Evolutionary conservation across 2,888 invertebrate genomes (phyloP), one percentile per base, ranked within the genome.

Genomic region (Agrochola litura): DNA sequence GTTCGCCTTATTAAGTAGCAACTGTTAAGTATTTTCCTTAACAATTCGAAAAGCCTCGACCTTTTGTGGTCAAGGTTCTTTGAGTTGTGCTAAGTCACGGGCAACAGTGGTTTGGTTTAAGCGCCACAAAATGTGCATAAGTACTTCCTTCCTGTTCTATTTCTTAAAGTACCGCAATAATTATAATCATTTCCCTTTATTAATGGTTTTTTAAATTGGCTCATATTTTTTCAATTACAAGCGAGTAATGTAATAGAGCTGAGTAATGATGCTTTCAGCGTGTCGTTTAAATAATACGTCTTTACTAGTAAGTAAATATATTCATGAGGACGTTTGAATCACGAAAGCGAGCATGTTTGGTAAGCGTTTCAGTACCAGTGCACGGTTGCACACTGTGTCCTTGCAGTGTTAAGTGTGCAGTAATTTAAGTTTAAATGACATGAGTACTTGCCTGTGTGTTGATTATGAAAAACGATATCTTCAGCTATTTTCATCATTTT

Each of bases 261-360:
- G 74, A 87, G 69, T 87, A 83, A 86, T 82, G 88, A 76, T 70
- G 83, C 83, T 86, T 87, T 86, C 86, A 87, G 61, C 76, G 77
- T 83, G 84, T 89, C 87, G 90, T 92, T 90, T 90, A 88, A 89
- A 89, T 89, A 90, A 90, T 89, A 91, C 90, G 89, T 89, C 87
- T 89, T 88, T 85, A 77, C 81, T 78, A 85, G 84, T 84, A 70
- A 81, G 90, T 86, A 91, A 92, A 92, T 91, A 87, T 91, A 91
- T 92, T 90, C 90, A 89, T 87, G 88, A 87, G 83, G 85, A 79
- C 76, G 73, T 76, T 72, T 73, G 88, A 84, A 89, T 89, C 92
- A 92, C 92, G 92, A 90, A 90, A 85, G 83, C 76, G 81, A 86
- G 86, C 89, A 87, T 90, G 90, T 81, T 84, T 81, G 72, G 82